These are phyloP conservation scores for Epinotia bilunana DNA, from an alignment of 2,888 invertebrate genomes.

Conservation along the genomic window DNA sequence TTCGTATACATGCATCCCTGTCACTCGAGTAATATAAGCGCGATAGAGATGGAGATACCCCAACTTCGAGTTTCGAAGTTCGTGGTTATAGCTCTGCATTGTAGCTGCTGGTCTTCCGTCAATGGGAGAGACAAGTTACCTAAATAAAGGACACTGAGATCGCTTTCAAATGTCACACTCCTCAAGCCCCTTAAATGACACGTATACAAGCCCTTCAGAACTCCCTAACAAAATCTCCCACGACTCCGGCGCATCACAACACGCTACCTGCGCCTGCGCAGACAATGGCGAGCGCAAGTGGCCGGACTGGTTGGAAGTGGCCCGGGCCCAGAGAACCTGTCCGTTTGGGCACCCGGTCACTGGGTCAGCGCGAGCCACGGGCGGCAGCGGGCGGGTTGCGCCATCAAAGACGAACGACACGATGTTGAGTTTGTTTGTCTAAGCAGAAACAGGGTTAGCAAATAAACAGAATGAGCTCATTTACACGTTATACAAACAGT, in stretches of 20 bases:
- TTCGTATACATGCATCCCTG: no score
- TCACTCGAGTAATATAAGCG: no score
- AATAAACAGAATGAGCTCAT: not conserved
- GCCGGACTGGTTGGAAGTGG: constrained; percentile 31
- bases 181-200: no score
- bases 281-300: constrained; percentile 42
- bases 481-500: no score
- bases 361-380: constrained; percentile 52
- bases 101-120: no score
- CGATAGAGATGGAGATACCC: no score
- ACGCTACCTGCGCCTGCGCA: constrained; percentile 44
- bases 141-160: not conserved
- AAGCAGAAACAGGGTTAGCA: not conserved
- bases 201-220: not conserved
- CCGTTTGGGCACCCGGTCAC: constrained; percentile 65
- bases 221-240: constrained; percentile 13
- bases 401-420: not conserved
- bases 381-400: constrained; percentile 45
- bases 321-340: constrained; percentile 53
- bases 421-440: not conserved
- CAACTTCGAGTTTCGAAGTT: no score
- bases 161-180: not conserved
- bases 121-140: not conserved
- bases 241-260: constrained; percentile 12
- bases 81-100: no score